Evolutionary conservation across 92 coral and sea anemone species (phyloP), one percentile per base, ranked within the genome.

Genomic region (Anthopleura xanthogrammica): DNA sequence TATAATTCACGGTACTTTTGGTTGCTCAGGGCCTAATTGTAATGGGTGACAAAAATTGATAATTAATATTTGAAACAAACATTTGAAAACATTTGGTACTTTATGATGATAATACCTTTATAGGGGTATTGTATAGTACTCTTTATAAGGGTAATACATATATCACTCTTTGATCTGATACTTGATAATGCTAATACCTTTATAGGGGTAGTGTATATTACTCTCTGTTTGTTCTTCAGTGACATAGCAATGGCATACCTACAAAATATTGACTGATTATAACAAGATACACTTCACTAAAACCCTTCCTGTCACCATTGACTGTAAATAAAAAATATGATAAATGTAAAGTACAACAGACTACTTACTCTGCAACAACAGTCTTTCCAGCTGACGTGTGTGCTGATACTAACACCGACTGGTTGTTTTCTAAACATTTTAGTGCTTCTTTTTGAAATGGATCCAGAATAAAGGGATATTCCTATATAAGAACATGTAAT

Each of bases 381-480:
- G 99, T 96, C 80, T 96, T 96, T 13, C 99, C 99, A 80, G 99
- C 99, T 3, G 99, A 96, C 22, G 99, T 96, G 62, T 96, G 99
- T 2, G 99, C 99, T 23, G 99, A 96, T 3, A 96, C 98, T 56
- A 96, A 78, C 6, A 96, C 99, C 43, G 99, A 96, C 82, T 96
- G 98, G 23, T 90, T 94, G 87, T 96, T 96, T 75, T 96, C 98
- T 65, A 96, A 80, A 83, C 99, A 96, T 83, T 93, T 96, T 50
- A 96, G 80, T 22, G 99, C 95, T 82, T 96, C 99, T 81, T 96
- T 96, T 85, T 96, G 98, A 82, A 96, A 96, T n/a, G 99, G 99
- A 90, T 96, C 99, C 87, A 96, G 66, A 72, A 96, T 92, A 86
- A 96, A 96, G 22, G 99, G 98, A 78, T 96, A 96, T 79, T 96